Evolutionary conservation across 1,140 invertebrate species (phyloP).

Genomic region (Pectinophora gossypiella): DNA sequence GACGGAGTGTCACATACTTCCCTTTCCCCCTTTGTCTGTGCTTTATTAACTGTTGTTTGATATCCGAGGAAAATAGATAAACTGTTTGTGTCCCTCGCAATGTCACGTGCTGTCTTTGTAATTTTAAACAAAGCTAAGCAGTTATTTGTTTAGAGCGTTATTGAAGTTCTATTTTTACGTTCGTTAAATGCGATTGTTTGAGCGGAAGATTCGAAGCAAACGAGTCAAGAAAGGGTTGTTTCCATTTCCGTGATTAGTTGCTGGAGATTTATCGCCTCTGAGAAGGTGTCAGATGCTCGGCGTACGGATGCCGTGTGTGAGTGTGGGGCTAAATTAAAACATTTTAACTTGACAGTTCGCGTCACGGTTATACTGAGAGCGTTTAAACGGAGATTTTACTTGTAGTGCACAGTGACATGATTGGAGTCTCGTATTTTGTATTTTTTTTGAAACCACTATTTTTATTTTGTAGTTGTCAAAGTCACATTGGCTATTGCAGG

Average conservation of each 20-base stretch:
- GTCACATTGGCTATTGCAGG: too few relatives aligned
- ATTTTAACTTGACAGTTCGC: conserved; percentile 63
- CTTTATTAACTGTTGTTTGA: conserved; percentile 46
- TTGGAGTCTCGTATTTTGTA: too few relatives aligned
- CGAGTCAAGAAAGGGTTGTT: conserved; percentile 49
- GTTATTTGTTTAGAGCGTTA: background rate
- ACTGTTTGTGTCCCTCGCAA: conserved; percentile 33
- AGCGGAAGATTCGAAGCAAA: conserved; percentile 11
- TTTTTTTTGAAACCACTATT: too few relatives aligned
- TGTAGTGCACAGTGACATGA: conserved; percentile 21
- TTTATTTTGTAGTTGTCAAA: too few relatives aligned
- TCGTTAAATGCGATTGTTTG: too few relatives aligned
- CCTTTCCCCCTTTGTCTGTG: conserved; percentile 45
- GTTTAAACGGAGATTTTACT: conserved; percentile 46
- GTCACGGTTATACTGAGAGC: conserved; percentile 43
- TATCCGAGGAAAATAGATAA: conserved; percentile 35
- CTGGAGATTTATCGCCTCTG: conserved; percentile 59
- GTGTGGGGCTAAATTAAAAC: conserved; percentile 68
- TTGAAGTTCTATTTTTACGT: background rate
- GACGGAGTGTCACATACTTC: background rate
- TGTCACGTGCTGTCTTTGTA: background rate
- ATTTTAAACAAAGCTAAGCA: background rate
- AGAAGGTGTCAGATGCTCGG: conserved; percentile 56
- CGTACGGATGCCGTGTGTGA: conserved; percentile 56
- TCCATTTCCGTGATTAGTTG: conserved; percentile 61